These are phyloP conservation scores for Pandemis heparana DNA, from an alignment of 2,888 invertebrate species.

Conservation along the genomic window DNA sequence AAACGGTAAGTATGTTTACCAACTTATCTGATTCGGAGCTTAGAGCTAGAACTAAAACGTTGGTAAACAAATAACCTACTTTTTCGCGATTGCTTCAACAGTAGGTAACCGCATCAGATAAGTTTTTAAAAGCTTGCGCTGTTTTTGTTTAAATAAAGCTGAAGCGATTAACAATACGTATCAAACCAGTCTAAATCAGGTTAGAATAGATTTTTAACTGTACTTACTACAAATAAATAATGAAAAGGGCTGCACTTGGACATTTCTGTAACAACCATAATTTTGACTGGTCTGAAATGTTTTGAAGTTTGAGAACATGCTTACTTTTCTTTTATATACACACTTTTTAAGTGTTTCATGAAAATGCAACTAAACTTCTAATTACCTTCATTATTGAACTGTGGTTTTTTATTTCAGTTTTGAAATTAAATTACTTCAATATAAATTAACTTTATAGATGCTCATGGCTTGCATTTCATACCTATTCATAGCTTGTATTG, in stretches of 20 bases:
- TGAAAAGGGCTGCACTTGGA: not conserved
- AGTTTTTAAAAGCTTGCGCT: conserved; percentile 26
- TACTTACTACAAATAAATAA: no score
- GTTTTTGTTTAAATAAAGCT: conserved; percentile 3
- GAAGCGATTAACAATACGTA: conserved; percentile 9
- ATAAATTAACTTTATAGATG: no score
- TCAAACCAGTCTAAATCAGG: conserved; percentile 9
- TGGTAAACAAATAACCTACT: not conserved
- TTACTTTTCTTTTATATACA: not conserved
- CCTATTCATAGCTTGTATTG: not conserved
- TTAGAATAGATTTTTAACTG: not conserved
- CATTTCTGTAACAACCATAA: not conserved
- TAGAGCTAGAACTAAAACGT: not conserved
- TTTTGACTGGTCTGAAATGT: not conserved
- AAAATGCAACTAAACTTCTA: no score
- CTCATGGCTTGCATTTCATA: no score
- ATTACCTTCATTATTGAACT: no score
- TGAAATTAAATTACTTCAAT: no score
- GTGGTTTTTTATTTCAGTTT: no score
- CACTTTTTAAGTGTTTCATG: no score
- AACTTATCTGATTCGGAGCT: conserved; percentile 24
- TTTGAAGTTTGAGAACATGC: conserved; percentile 9
- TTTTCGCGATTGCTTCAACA: not conserved
- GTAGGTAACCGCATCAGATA: conserved; percentile 24
- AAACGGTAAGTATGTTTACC: conserved; percentile 33